Evolutionary conservation across 2,113 vertebrate genomes (phyloP), one percentile per base, ranked within the genome.

Genomic region (Colius striatus): DNA sequence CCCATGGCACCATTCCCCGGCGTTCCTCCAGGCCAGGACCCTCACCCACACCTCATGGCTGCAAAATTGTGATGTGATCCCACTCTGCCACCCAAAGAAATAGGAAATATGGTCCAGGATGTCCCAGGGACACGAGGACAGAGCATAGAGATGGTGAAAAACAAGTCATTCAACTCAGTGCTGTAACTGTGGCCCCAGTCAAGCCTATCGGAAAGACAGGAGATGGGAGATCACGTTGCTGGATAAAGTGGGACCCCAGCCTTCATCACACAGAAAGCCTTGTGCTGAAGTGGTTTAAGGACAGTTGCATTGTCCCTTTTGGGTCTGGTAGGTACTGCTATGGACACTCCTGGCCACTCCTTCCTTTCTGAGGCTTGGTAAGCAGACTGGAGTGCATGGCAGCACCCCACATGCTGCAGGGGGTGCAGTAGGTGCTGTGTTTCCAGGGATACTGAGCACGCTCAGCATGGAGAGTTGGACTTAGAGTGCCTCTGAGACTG

Each of bases 1-100:
- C 66, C 32, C 54, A 51, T 0, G 2, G 54, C 65, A 34, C 32
- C 3, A 1, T 36, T 4, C 60, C 8, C 7, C n/a, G 29, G 6
- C 0, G 2, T 7, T 66, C 54, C 43, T 77, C 36, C n/a, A 26
- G 48, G 71, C 47, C 34, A 71, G 14, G 21, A 55, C 27, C 21
- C 26, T 60, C 26, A 53, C 23, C 32, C 1, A 1, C 26, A 55
- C 4, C 17, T 13, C 1, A 0, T 14, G 21, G 19, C 43, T 92
- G 38, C 54, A 74, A 26, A 82, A 13, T 18, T 2, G 0, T 27
- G 12, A 63, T 0, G 0, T 15, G 2, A 11, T 32, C 79, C 26
- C 16, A 54, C 25, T 63, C 50, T 87, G 34, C 26, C 1, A 0
- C 62, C 23, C 1, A 0, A 25, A 77, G 65, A 29, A 53, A 21